Evolutionary conservation across 2,113 vertebrate species (phyloP), one percentile per base, ranked within the genome.

Genomic region (Ondatra zibethicus): DNA sequence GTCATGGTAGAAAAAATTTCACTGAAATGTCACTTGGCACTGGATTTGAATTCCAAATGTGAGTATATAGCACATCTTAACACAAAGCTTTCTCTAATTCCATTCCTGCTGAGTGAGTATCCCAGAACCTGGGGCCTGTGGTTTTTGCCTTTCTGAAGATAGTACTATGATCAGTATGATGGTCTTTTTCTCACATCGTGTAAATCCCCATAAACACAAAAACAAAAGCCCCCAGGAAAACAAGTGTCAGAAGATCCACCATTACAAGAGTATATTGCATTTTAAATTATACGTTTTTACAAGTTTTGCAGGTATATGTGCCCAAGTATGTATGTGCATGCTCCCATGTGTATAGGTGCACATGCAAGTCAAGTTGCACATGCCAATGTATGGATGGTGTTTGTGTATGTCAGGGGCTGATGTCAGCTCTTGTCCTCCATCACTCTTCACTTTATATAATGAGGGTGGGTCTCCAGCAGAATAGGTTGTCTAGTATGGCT

Each of bases 1-100:
- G 31, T 77, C 86, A 76, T 5, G 90, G 96, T 88, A 96, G 91
- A 23, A 5, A 42, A 65, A 76, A 89, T 90, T 98, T 94, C 68
- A 80, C 77, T 13, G 88, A 95, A 72, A 25, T 86, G 76, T 25
- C 73, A 39, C 91, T 85, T 70, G 27, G 5, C 88, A 12, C 80
- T 95, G 12, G 81, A 92, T 7, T 81, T 47, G 89, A 95, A 91
- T 95, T 78, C 0, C 39, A 66, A 42, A 91, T 58, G 63, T 12
- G 47, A 85, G 66, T 27, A 66, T 95, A 92, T 50, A 75, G 75
- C 8, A 21, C 25, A 47, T 76, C 23, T 89, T 55, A 81, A 75
- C 58, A 77, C 36, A 29, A 4, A 80, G 36, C 5, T 92, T 45
- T 42, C 80, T 93, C 72, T 92, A 92, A 58, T 39, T 95, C 78